Percentiles rank a stretch among this genome's conserved stretches.
These are phyloP conservation scores for Balaenoptera acutorostrata DNA, from an alignment of 2,113 vertebrate genomes.

Conservation along the genomic window DNA sequence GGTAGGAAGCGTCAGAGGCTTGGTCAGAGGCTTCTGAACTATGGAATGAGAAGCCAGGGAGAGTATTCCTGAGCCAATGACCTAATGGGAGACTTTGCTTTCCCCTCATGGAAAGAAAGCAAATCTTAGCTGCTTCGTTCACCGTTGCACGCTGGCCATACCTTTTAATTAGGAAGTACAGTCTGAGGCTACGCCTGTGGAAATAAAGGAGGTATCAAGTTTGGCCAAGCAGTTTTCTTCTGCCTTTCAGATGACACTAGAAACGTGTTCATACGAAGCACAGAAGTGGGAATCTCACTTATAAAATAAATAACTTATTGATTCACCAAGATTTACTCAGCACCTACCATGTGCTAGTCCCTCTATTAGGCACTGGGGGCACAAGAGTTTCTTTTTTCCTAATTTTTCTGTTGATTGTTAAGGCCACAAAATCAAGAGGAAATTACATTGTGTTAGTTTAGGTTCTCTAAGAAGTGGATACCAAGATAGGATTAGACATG, in stretches of 20 bases:
- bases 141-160: background rate
- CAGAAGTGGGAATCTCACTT: background rate
- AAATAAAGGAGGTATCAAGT: background rate
- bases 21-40: background rate
- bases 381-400: background rate
- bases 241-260: background rate
- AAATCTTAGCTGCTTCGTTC: background rate
- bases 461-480: background rate
- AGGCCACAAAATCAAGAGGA: background rate
- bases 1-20: too few relatives aligned
- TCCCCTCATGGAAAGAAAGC: background rate
- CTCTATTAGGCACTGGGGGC: background rate
- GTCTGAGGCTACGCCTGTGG: background rate
- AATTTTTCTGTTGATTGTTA: background rate
- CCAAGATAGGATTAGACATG: background rate
- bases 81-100: background rate
- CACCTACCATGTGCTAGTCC: background rate
- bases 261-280: background rate
- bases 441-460: background rate
- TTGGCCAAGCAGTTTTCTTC: background rate
- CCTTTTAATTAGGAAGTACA: background rate
- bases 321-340: background rate
- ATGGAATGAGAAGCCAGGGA: background rate
- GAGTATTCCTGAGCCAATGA: background rate
- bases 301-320: background rate